phyloP scores from a whole-genome alignment of 2,888 invertebrate genomes.

The Taenaris catops region DNA sequence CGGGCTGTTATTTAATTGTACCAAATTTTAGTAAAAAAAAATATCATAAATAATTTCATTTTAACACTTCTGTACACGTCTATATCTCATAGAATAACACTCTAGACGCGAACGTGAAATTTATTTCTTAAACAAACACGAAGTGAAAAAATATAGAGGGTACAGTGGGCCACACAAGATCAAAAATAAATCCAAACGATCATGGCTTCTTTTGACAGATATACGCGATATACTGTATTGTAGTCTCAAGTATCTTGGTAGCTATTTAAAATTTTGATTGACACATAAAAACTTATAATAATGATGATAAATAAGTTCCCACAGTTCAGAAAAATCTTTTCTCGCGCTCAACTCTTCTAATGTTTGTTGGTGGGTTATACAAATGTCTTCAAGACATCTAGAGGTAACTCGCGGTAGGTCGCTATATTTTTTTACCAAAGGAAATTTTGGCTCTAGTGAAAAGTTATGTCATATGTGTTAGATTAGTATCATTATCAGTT shows the following conservation, averaged over 20 bases:
- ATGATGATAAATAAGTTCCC: slow-evolving; percentile 1
- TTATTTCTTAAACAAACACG: slow-evolving; percentile 29
- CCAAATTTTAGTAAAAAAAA: too few species aligned
- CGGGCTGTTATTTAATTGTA: too few species aligned
- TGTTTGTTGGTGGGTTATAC: not conserved
- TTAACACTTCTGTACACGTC: slow-evolving; percentile 18
- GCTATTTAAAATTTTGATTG: slow-evolving; percentile 4
- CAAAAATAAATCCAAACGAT: slow-evolving; percentile 2
- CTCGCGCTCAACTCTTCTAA: too few species aligned
- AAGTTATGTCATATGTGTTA: too few species aligned
- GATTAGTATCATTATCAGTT: too few species aligned
- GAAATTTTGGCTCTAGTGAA: too few species aligned
- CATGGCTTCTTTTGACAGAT: not conserved
- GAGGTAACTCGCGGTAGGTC: too few species aligned
- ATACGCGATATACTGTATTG: not conserved
- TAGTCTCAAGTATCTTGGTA: not conserved
- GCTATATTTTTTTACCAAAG: too few species aligned
- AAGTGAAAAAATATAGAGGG: slow-evolving; percentile 22
- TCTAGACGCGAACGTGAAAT: slow-evolving; percentile 27
- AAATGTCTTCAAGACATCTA: too few species aligned
- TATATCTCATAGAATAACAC: slow-evolving; percentile 27
- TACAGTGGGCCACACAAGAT: slow-evolving; percentile 18
- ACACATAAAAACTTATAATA: not conserved
- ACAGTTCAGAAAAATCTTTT: not conserved
- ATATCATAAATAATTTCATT: too few species aligned